These are phyloP conservation scores for Pagetopsis macropterus DNA, from an alignment of 2,797 vertebrate species.

Conservation along the genomic window DNA sequence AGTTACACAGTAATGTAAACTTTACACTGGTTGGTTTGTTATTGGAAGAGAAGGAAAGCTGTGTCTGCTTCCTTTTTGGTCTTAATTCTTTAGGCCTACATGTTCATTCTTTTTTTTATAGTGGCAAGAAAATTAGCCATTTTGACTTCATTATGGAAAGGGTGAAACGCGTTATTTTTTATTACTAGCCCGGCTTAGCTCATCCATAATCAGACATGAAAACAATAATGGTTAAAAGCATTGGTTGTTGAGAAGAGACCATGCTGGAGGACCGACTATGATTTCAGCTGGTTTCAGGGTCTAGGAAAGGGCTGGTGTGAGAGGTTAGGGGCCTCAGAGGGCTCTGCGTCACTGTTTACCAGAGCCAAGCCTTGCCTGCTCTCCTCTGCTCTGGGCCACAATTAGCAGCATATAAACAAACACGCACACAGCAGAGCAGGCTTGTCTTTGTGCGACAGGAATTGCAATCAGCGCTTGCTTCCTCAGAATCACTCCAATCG, in stretches of 20 bases:
- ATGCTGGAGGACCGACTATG: background rate
- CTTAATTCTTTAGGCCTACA: background rate
- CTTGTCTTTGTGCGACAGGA: conserved; percentile 57
- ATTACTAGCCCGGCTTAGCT: background rate
- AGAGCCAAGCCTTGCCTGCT: conserved; percentile 53
- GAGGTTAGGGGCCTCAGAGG: conserved; percentile 57
- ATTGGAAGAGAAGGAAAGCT: conserved; percentile 22
- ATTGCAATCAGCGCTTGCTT: conserved; percentile 61
- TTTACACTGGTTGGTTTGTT: conserved; percentile 54
- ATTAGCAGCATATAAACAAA: conserved; percentile 78
- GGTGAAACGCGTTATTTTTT: background rate
- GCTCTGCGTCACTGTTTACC: conserved; percentile 61
- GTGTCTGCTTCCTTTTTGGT: conserved; percentile 46
- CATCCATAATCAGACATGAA: background rate
- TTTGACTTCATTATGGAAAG: background rate
- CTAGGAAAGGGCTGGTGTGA: conserved; percentile 49
- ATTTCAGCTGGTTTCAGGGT: conserved; percentile 41
- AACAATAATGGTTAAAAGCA: background rate
- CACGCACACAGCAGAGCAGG: conserved; percentile 53
- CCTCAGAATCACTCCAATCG: conserved; percentile 52
- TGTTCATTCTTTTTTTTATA: conserved; percentile 1
- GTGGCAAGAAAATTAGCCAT: conserved; percentile 1
- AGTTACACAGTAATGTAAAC: conserved; percentile 44
- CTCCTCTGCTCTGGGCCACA: conserved; percentile 64
- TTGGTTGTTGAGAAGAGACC: background rate